These are phyloP conservation scores for Isotomurus palustris DNA, from an alignment of 2,888 invertebrate genomes.

Conservation along the genomic window DNA sequence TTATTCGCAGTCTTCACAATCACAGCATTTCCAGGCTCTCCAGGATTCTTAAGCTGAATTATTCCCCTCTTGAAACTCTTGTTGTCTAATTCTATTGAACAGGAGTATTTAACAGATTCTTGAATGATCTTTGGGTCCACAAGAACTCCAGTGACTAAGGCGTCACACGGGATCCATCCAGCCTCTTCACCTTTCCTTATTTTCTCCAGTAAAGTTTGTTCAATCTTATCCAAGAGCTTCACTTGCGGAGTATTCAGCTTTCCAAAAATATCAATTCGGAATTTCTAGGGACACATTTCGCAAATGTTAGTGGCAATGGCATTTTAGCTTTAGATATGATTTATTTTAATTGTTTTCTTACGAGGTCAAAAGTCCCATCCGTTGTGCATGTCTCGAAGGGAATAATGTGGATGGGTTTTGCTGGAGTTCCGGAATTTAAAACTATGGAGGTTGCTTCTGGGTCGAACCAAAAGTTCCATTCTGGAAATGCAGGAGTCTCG, in stretches of 20 bases:
- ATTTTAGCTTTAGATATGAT: too few species aligned
- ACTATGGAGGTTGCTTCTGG: conserved; percentile 56
- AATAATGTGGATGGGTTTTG: conserved; percentile 50
- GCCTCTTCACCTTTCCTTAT: too few species aligned
- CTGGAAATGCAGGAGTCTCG: conserved; percentile 50
- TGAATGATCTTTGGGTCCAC: conserved; percentile 44
- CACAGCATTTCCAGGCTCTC: conserved; percentile 16
- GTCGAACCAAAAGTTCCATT: conserved; percentile 56
- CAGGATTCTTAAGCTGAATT: conserved; percentile 50
- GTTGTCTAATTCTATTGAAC: conserved; percentile 50
- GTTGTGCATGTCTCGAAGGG: conserved; percentile 51
- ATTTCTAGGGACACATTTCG: too few species aligned
- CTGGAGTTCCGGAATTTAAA: conserved; percentile 49
- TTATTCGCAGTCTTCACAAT: conserved; percentile 40
- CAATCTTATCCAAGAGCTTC: conserved; percentile 42
- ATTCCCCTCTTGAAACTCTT: conserved; percentile 50
- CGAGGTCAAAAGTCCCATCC: conserved; percentile 9
- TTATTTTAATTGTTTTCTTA: too few species aligned
- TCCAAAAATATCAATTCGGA: conserved; percentile 42
- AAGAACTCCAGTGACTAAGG: conserved; percentile 48
- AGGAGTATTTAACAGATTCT: conserved; percentile 14
- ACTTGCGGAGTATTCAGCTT: conserved; percentile 31
- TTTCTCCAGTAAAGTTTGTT: too few species aligned
- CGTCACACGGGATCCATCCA: conserved; percentile 47
- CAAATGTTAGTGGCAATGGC: too few species aligned